phyloP scores from a whole-genome alignment of 23 tunicate species.

The Ascidia mentula region DNA sequence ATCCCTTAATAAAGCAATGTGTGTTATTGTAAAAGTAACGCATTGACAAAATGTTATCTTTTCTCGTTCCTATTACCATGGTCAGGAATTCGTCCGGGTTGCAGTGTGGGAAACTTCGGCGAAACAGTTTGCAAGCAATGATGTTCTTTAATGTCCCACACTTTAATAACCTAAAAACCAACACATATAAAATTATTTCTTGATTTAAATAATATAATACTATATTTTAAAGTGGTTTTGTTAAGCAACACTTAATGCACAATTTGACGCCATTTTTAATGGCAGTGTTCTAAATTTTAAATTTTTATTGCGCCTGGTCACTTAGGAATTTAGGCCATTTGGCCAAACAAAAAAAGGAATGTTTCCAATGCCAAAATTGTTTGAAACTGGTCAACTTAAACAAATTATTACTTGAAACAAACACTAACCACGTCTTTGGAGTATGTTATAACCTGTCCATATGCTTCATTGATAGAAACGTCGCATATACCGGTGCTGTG shows the following conservation, averaged over 20 bases:
- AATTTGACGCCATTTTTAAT: no score
- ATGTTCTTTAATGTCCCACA: conserved; percentile 92
- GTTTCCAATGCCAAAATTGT: not conserved
- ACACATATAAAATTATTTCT: not conserved
- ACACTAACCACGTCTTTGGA: conserved; percentile 84
- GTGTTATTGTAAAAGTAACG: no score
- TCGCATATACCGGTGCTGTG: conserved; percentile 96
- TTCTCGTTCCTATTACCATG: no score
- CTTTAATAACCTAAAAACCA: conserved; percentile 58
- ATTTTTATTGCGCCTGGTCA: no score
- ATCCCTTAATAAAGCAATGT: no score
- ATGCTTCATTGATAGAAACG: conserved; percentile 64
- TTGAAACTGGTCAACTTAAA: not conserved
- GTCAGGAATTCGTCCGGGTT: conserved; percentile 87
- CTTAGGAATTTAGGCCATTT: no score
- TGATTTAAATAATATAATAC: no score
- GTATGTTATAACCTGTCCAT: conserved; percentile 75
- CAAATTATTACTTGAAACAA: not conserved
- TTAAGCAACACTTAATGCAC: no score
- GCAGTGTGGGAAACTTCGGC: conserved; percentile 81
- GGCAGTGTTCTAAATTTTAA: no score
- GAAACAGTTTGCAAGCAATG: conserved; percentile 79
- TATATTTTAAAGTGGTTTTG: no score
- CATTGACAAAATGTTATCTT: no score
- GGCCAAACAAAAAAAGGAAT: not conserved